phyloP scores from a whole-genome alignment of 2,797 vertebrate species.

The Coracias cyanogaster region DNA sequence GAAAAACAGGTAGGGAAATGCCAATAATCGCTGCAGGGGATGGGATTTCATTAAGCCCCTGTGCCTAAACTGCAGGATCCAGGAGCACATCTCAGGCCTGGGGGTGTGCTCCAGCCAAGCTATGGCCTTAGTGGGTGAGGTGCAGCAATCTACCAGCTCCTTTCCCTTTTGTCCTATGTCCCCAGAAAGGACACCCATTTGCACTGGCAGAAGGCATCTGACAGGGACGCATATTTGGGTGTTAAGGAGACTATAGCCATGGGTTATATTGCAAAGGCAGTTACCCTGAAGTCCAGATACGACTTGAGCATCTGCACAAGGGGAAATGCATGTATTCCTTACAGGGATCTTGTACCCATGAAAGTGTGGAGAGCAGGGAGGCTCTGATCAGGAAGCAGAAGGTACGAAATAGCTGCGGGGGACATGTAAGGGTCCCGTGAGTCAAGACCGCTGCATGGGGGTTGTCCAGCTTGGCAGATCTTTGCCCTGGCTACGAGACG shows the following conservation, averaged over 20 bases:
- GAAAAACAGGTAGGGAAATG: not conserved
- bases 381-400: not conserved
- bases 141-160: not conserved
- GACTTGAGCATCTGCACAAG: not conserved
- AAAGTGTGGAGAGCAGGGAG: not conserved
- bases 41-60: not conserved
- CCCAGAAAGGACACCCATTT: rapidly evolving
- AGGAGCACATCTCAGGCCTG: not conserved
- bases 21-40: rapidly evolving
- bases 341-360: rapidly evolving
- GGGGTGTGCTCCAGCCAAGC: not conserved
- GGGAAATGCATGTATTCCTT: not conserved
- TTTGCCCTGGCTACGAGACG: not conserved
- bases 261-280: not conserved
- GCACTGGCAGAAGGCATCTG: not conserved
- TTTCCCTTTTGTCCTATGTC: not conserved
- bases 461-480: not conserved
- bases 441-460: not conserved
- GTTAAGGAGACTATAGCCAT: rapidly evolving
- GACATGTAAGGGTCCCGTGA: rapidly evolving
- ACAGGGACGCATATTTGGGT: not conserved
- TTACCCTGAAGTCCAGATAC: not conserved
- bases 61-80: not conserved
- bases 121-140: not conserved
- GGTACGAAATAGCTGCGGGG: not conserved